Evolutionary conservation across 2,113 vertebrate species (phyloP).

Genomic region (Eudyptes chrysolophus): DNA sequence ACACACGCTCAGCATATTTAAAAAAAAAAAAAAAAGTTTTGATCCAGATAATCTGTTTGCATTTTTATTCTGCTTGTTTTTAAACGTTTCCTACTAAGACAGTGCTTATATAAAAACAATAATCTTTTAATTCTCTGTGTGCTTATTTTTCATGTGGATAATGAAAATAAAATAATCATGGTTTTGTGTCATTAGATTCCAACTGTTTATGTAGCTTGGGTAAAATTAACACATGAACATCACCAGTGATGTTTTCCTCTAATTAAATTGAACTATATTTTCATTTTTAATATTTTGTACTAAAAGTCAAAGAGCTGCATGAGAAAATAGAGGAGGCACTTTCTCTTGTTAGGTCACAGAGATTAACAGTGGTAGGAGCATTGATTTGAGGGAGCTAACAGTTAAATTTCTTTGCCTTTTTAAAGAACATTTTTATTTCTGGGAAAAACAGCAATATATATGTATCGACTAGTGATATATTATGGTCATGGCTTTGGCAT

Average conservation of each 20-base stretch:
- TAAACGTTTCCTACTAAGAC: background rate
- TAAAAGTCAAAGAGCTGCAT: background rate
- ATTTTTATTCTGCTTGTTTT: constrained; percentile 17
- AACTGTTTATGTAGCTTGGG: background rate
- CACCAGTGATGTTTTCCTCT: background rate
- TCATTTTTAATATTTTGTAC: constrained; percentile 18
- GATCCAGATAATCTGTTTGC: background rate
- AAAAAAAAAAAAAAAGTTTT: background rate
- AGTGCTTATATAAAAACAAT: background rate
- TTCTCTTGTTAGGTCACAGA: background rate
- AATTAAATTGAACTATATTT: background rate
- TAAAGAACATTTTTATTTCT: constrained; percentile 13
- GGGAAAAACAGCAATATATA: background rate
- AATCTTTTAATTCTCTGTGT: background rate
- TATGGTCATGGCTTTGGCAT: background rate
- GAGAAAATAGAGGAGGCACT: background rate
- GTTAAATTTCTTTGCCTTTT: constrained; percentile 13
- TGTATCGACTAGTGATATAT: background rate
- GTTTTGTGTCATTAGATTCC: background rate
- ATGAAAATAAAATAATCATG: constrained; percentile 1
- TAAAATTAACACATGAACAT: background rate
- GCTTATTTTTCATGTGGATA: constrained; percentile 25
- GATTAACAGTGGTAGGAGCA: background rate
- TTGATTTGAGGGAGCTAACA: constrained; percentile 21
- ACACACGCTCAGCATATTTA: background rate